Evolutionary conservation across 2,797 vertebrate genomes (phyloP).

Genomic region (Mormyrops boulengeri): DNA sequence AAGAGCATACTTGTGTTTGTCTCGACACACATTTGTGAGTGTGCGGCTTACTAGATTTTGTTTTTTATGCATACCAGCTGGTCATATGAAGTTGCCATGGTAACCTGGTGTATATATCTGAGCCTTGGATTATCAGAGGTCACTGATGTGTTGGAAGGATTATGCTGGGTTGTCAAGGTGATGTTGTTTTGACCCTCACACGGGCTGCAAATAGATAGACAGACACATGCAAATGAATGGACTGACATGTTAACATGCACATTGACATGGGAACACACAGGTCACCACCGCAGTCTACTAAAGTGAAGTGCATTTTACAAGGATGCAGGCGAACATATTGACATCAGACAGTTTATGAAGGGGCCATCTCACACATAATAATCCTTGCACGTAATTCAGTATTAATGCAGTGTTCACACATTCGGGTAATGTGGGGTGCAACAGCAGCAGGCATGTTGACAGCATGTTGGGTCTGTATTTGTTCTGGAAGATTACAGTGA

Average conservation of each 20-base stretch:
- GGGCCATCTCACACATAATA: neutral
- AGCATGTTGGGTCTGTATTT: neutral
- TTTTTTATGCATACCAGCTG: neutral
- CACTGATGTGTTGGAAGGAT: neutral
- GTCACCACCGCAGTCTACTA: neutral
- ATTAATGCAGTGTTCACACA: neutral
- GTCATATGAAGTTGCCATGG: neutral
- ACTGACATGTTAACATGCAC: neutral
- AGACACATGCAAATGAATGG: neutral
- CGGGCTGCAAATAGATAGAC: neutral
- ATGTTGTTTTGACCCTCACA: neutral
- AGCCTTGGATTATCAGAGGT: neutral
- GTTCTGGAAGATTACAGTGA: neutral
- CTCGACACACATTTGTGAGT: neutral
- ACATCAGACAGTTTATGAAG: neutral
- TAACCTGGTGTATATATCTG: neutral
- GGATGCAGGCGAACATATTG: neutral
- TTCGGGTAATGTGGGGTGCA: neutral
- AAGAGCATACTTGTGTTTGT: neutral
- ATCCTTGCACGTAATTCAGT: neutral
- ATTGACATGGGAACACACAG: neutral
- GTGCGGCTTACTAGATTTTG: neutral
- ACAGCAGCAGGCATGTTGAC: neutral
- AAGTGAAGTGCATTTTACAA: neutral
- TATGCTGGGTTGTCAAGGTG: neutral